phyloP scores from a whole-genome alignment of 2,888 invertebrate genomes.

The Lapara coniferarum region DNA sequence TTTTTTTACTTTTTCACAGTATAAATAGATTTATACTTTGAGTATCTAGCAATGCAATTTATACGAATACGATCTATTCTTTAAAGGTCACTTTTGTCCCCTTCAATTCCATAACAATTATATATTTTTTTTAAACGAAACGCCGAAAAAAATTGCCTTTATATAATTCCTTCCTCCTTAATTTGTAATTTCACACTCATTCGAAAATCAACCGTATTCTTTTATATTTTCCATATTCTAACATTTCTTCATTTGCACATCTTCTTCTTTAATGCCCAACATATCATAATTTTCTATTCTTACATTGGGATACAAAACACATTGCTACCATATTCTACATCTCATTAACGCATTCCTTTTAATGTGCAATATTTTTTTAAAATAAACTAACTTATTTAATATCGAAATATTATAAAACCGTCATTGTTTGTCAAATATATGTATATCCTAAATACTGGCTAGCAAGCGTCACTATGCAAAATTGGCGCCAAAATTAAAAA shows the following conservation, averaged over 20 bases:
- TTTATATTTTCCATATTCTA: not conserved
- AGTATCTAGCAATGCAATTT: no score
- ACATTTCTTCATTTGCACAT: constrained; percentile 4
- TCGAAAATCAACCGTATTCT: not conserved
- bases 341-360: not conserved
- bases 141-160: no score
- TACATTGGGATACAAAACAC: not conserved
- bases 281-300: not conserved
- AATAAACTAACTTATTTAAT: not conserved
- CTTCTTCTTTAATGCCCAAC: not conserved
- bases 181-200: constrained; percentile 8
- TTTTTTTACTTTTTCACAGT: no score
- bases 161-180: not conserved
- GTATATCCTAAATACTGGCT: constrained; percentile 59
- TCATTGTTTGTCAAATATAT: constrained; percentile 44
- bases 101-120: no score
- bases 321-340: not conserved
- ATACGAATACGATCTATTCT: no score
- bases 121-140: no score
- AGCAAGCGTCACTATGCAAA: constrained; percentile 63
- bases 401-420: not conserved
- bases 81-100: no score
- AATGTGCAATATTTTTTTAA: not conserved
- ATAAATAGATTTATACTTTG: no score
- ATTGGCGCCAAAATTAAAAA: constrained; percentile 82